phyloP scores from a whole-genome alignment of 1,140 invertebrate species.

The Globodera rostochiensis region DNA sequence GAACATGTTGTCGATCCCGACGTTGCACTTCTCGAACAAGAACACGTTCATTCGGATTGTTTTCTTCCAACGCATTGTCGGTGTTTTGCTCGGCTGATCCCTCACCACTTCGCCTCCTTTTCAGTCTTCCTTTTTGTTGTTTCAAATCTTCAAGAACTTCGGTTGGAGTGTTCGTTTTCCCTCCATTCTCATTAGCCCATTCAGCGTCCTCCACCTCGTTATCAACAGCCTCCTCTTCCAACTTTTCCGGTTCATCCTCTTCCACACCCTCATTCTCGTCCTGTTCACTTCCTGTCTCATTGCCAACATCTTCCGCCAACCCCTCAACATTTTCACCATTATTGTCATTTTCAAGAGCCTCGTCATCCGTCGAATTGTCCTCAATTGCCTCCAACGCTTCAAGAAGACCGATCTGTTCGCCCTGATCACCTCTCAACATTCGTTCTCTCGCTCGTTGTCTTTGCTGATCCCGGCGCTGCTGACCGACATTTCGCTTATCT shows the following conservation, averaged over 20 bases:
- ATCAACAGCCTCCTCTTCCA: background rate
- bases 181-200: background rate
- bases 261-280: constrained; percentile 32
- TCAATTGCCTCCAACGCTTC: constrained; percentile 30
- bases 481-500: constrained; percentile 6
- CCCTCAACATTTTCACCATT: background rate
- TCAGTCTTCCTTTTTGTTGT: background rate
- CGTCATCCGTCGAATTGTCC: constrained; percentile 30
- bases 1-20: background rate
- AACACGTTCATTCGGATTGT: constrained; percentile 1
- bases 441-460: constrained; percentile 21
- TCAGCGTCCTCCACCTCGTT: background rate
- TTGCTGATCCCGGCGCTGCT: constrained; percentile 28
- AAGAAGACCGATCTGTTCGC: constrained; percentile 25
- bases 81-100: too few relatives aligned
- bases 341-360: background rate
- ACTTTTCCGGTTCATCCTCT: constrained; percentile 36
- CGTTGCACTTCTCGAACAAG: background rate
- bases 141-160: too few relatives aligned
- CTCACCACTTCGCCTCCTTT: constrained; percentile 19
- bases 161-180: background rate
- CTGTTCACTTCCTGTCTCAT: constrained; percentile 14
- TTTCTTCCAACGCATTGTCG: constrained; percentile 19
- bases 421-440: constrained; percentile 25
- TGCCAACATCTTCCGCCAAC: background rate